Evolutionary conservation across 2,113 vertebrate species (phyloP).

Genomic region (Crotophaga sulcirostris): DNA sequence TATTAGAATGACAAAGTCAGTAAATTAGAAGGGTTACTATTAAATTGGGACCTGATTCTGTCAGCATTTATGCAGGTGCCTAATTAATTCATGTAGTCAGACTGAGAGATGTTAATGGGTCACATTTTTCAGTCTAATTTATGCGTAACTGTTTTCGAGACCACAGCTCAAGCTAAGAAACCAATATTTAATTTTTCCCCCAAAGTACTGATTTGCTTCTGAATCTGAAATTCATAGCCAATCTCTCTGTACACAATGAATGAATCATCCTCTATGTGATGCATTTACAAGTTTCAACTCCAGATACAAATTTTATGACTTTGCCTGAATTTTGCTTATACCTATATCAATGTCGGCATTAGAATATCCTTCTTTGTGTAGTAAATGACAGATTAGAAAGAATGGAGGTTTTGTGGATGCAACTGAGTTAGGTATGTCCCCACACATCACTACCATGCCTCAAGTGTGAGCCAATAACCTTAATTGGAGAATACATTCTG

Average conservation of each 20-base stretch:
- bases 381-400: neutral
- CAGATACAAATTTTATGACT: neutral
- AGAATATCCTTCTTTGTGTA: neutral
- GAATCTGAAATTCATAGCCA: neutral
- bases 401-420: neutral
- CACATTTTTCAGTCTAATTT: neutral
- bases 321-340: neutral
- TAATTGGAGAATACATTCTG: neutral
- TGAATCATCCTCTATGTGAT: neutral
- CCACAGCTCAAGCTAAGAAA: neutral
- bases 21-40: neutral
- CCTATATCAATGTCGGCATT: neutral
- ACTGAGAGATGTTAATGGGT: neutral
- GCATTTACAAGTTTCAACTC: neutral
- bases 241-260: neutral
- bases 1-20: neutral
- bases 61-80: conserved; percentile 17
- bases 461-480: neutral
- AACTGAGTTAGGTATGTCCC: neutral
- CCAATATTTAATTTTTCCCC: neutral
- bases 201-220: neutral
- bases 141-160: neutral
- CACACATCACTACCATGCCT: neutral
- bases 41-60: conserved; percentile 5
- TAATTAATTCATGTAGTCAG: conserved; percentile 28